Percentiles rank a stretch among this genome's conserved stretches.
phyloP scores from a whole-genome alignment of 2,797 vertebrate species.

The Loriculus beryllinus region DNA sequence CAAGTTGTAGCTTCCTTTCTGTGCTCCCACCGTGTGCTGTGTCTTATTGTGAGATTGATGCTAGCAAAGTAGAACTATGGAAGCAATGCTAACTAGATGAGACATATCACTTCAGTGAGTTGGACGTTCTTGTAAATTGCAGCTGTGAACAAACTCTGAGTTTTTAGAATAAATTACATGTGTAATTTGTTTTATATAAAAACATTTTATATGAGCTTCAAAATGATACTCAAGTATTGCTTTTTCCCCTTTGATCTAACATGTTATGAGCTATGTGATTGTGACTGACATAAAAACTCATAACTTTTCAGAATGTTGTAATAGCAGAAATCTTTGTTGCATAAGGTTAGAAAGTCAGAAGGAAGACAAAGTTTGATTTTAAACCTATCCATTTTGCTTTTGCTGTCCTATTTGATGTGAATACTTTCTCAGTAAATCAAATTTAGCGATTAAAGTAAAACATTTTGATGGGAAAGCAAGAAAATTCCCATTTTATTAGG shows the following conservation, averaged over 20 bases:
- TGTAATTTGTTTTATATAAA: background rate
- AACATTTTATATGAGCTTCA: background rate
- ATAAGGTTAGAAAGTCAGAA: background rate
- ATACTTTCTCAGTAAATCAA: background rate
- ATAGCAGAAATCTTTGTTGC: background rate
- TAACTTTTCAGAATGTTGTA: background rate
- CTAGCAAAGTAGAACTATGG: background rate
- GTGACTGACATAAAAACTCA: background rate
- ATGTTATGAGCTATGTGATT: background rate
- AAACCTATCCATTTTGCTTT: background rate
- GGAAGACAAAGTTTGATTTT: background rate
- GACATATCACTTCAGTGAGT: background rate
- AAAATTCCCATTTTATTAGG: background rate
- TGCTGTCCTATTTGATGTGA: background rate
- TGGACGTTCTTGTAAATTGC: background rate
- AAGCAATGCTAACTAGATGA: background rate
- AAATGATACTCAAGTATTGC: background rate
- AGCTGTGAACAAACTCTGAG: background rate
- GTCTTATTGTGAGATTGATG: background rate
- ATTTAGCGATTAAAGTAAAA: background rate
- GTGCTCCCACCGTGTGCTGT: fast-evolving
- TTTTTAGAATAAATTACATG: background rate
- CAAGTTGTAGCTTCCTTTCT: background rate
- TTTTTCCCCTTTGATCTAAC: background rate
- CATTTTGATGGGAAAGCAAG: background rate